Evolutionary conservation across 2,113 vertebrate genomes (phyloP).

Genomic region (Tachysurus vachellii): DNA sequence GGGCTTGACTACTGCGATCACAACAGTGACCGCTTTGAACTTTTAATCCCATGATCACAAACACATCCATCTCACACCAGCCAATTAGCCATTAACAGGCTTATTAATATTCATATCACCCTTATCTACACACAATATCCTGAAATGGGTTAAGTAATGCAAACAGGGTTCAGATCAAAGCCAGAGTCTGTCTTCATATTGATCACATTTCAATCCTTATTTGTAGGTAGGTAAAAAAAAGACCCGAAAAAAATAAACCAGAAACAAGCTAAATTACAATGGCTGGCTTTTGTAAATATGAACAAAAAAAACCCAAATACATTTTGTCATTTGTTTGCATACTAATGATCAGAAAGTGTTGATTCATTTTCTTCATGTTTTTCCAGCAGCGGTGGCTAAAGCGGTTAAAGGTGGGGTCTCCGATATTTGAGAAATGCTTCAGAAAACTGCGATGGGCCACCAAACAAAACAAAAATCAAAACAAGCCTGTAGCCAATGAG

Average conservation of each 20-base stretch:
- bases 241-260: background rate
- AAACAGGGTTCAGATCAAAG: conserved; percentile 45
- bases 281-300: background rate
- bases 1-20: background rate
- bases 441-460: no score
- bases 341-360: background rate
- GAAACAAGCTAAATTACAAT: background rate
- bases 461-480: no score
- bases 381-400: no score
- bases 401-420: no score
- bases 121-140: conserved; percentile 34
- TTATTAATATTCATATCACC: conserved; percentile 46
- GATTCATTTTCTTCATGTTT: background rate
- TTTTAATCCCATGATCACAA: background rate
- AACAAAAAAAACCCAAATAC: background rate
- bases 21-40: conserved; percentile 38
- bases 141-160: conserved; percentile 16
- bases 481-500: no score
- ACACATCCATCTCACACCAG: conserved; percentile 2
- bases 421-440: no score
- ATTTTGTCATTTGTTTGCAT: background rate
- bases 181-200: background rate
- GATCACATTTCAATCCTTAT: background rate
- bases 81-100: conserved; percentile 30
- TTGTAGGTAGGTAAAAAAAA: background rate